Evolutionary conservation across 2,888 invertebrate species (phyloP).

Genomic region (Litoditis marina): DNA sequence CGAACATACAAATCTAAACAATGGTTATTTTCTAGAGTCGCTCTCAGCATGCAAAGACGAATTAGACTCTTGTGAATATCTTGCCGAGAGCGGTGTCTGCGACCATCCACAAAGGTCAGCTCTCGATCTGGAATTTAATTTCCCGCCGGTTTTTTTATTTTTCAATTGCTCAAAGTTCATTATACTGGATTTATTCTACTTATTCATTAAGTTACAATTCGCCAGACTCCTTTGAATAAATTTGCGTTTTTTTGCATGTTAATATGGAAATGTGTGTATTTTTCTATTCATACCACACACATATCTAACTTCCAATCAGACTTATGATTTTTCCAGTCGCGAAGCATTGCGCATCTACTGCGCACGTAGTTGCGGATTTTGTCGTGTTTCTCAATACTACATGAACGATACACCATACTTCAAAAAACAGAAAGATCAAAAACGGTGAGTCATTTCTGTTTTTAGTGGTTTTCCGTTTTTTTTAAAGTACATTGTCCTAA

Average conservation of each 20-base stretch:
- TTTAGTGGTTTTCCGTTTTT: too few species aligned
- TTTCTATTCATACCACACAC: too few species aligned
- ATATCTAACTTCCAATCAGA: too few species aligned
- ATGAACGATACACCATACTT: conserved; percentile 17
- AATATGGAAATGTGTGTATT: too few species aligned
- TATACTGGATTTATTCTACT: not conserved
- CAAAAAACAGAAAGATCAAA: too few species aligned
- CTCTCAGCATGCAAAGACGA: conserved; percentile 45
- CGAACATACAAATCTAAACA: too few species aligned
- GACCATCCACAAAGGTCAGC: conserved; percentile 39
- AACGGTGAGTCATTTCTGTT: too few species aligned
- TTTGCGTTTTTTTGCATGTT: too few species aligned
- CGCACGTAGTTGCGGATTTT: conserved; percentile 49
- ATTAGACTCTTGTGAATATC: conserved; percentile 43
- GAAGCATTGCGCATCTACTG: conserved; percentile 46
- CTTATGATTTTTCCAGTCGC: conserved; percentile 28
- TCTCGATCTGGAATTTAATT: too few species aligned
- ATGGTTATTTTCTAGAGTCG: conserved; percentile 18
- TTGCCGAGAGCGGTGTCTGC: conserved; percentile 46
- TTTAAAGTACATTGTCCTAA: too few species aligned
- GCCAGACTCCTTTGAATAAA: too few species aligned
- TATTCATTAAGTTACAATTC: not conserved
- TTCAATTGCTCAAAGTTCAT: not conserved
- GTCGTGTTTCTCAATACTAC: conserved; percentile 43
- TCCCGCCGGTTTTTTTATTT: conserved; percentile 10